Evolutionary conservation across 2,113 vertebrate genomes (phyloP).

Genomic region (Microcebus jonahi): DNA sequence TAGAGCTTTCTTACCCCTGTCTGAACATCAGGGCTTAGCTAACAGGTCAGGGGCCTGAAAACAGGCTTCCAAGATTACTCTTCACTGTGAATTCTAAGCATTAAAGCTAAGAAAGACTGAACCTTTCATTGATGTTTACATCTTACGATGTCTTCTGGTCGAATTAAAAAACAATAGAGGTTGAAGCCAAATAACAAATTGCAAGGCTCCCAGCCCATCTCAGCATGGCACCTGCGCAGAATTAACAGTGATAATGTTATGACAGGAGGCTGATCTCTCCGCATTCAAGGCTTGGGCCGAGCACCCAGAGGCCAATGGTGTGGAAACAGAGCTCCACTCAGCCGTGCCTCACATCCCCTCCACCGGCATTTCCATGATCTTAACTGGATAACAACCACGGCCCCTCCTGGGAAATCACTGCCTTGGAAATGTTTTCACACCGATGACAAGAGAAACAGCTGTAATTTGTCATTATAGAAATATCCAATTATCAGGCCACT

Average conservation of each 20-base stretch:
- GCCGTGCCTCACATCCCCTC: not conserved
- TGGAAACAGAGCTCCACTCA: not conserved
- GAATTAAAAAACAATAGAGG: conserved; percentile 31
- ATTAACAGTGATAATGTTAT: conserved; percentile 43
- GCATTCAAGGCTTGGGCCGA: not conserved
- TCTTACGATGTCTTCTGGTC: not conserved
- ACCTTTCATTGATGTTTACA: not conserved
- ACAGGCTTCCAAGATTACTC: not conserved
- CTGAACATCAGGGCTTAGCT: not conserved
- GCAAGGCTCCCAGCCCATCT: conserved; percentile 14
- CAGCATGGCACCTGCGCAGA: not conserved
- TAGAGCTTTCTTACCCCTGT: not conserved
- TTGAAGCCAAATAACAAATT: conserved; percentile 47
- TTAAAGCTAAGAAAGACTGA: conserved; percentile 6
- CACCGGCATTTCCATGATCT: conserved; percentile 24
- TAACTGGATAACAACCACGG: conserved; percentile 41
- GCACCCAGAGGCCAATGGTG: not conserved
- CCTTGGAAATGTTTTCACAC: conserved; percentile 28
- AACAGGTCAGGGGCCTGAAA: not conserved
- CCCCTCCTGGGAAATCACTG: conserved; percentile 36
- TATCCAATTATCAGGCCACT: conserved; percentile 54
- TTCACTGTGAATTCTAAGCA: not conserved
- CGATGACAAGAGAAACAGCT: conserved; percentile 53
- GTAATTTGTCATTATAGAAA: conserved; percentile 70
- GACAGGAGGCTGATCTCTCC: conserved; percentile 32